These are phyloP conservation scores for Platysteira castanea DNA, from an alignment of 2,113 vertebrate species.

Conservation along the genomic window DNA sequence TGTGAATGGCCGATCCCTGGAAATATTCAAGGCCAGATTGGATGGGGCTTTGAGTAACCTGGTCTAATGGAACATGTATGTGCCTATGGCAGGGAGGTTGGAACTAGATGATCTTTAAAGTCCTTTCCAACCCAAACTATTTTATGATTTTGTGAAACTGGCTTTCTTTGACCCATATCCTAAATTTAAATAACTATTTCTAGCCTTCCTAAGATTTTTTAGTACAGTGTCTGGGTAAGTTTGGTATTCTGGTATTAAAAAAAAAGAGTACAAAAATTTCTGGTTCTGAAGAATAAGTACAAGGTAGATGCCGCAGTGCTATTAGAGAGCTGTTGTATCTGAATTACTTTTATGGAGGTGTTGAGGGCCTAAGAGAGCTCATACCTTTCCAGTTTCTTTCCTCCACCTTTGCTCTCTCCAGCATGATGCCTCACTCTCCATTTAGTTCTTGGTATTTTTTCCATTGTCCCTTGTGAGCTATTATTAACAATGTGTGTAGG, in stretches of 20 bases:
- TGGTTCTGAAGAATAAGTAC: neutral
- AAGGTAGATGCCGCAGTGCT: neutral
- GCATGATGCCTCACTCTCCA: neutral
- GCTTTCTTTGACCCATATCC: neutral
- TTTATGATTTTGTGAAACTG: neutral
- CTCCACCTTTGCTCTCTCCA: neutral
- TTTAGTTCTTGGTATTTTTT: slow-evolving; percentile 25
- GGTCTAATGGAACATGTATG: neutral
- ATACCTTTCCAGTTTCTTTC: neutral
- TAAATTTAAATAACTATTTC: neutral
- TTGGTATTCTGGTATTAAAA: neutral
- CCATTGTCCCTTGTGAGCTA: slow-evolving; percentile 30
- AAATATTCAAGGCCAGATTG: neutral
- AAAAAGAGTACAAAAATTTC: neutral
- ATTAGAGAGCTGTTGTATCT: neutral
- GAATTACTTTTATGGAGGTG: neutral
- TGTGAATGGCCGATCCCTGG: neutral
- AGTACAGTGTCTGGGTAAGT: neutral
- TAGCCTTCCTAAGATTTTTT: neutral
- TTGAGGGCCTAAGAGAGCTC: neutral
- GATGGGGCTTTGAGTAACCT: neutral
- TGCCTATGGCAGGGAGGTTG: neutral
- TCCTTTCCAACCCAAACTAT: neutral
- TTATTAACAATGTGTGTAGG: slow-evolving; percentile 41
- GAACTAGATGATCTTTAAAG: neutral